Evolutionary conservation across 2,797 vertebrate genomes (phyloP).

Genomic region (Cuniculus paca): DNA sequence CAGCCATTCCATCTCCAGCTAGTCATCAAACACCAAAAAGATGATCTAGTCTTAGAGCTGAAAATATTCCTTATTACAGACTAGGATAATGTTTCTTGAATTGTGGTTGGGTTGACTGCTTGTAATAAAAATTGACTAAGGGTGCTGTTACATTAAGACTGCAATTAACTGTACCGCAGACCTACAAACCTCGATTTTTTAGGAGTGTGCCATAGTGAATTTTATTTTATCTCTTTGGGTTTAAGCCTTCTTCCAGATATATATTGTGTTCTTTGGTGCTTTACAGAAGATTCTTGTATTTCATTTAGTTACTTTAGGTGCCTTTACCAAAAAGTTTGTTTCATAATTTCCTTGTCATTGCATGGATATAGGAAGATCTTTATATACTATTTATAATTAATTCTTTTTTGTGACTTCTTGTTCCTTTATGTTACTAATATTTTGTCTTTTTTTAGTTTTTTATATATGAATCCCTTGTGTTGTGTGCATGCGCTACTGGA

Average conservation of each 20-base stretch:
- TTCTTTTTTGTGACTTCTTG: constrained; percentile 41
- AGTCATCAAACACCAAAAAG: background rate
- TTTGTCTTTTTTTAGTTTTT: constrained; percentile 54
- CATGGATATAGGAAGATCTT: background rate
- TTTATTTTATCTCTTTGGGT: background rate
- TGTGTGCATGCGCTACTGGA: background rate
- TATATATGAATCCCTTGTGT: constrained; percentile 46
- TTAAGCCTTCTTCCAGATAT: background rate
- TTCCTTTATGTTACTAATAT: constrained; percentile 7
- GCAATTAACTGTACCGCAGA: background rate
- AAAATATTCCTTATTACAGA: background rate
- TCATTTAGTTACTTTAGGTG: constrained; percentile 46
- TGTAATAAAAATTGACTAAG: background rate
- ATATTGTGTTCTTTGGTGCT: constrained; percentile 8
- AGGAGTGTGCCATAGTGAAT: background rate
- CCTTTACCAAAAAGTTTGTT: background rate
- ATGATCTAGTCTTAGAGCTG: background rate
- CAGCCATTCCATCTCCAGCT: background rate
- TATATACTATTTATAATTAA: constrained; percentile 5
- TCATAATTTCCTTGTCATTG: constrained; percentile 12
- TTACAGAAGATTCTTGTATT: background rate
- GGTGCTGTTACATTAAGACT: background rate
- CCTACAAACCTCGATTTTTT: background rate
- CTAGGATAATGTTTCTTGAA: background rate
- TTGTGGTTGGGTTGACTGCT: background rate